These are phyloP conservation scores for Plagodis dolabraria DNA, from an alignment of 2,888 invertebrate species.

Conservation along the genomic window DNA sequence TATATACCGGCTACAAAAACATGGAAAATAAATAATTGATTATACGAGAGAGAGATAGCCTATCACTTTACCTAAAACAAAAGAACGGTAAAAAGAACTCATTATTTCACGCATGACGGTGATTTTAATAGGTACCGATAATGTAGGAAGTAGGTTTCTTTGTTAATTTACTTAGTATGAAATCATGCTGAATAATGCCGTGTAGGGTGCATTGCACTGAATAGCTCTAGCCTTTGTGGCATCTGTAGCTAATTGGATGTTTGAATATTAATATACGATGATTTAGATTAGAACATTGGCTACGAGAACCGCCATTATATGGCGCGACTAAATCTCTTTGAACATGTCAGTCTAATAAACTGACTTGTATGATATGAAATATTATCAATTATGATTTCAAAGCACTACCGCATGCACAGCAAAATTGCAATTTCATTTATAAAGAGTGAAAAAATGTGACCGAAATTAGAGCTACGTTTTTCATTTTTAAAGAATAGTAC, in stretches of 20 bases:
- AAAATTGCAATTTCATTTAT: too few relatives aligned
- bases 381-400: not conserved
- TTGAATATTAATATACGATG: conserved; percentile 21
- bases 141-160: not conserved
- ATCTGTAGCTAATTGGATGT: conserved; percentile 20
- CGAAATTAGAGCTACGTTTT: not conserved
- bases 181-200: not conserved
- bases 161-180: not conserved
- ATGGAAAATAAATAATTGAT: too few relatives aligned
- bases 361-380: not conserved
- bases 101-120: too few relatives aligned
- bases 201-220: not conserved
- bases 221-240: conserved; percentile 4
- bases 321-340: conserved; percentile 6
- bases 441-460: not conserved
- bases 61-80: too few relatives aligned
- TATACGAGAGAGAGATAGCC: too few relatives aligned
- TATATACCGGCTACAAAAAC: too few relatives aligned
- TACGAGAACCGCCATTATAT: conserved; percentile 8
- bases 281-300: conserved; percentile 4
- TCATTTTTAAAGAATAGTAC: too few relatives aligned
- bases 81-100: too few relatives aligned
- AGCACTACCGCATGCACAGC: not conserved
- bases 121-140: too few relatives aligned
- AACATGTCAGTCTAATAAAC: not conserved